Percentiles rank a stretch among this genome's conserved stretches.
phyloP scores from a whole-genome alignment of 2,888 invertebrate genomes.

The Scaptomyza reducta region DNA sequence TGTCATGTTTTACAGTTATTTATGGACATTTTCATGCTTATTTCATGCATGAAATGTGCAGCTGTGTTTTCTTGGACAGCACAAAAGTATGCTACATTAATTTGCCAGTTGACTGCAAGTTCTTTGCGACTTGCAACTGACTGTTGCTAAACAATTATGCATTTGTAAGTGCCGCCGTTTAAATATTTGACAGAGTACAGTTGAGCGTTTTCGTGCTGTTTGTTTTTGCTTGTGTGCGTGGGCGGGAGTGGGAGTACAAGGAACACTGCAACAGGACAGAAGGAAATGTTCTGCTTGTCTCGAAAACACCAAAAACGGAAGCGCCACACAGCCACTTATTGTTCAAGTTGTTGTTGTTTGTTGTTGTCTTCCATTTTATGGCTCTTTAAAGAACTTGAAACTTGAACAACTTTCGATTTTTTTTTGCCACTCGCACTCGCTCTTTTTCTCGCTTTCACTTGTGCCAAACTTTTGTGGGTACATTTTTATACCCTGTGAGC shows the following conservation, averaged over 20 bases:
- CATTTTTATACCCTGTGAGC: neutral
- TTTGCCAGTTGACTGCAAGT: slow-evolving; percentile 3
- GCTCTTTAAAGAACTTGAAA: slow-evolving; percentile 49
- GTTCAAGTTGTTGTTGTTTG: slow-evolving; percentile 41
- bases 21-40: slow-evolving; percentile 3
- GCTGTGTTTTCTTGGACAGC: slow-evolving; percentile 22
- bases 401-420: slow-evolving; percentile 52
- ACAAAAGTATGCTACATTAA: slow-evolving; percentile 47
- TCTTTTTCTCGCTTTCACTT: neutral
- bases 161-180: slow-evolving; percentile 46
- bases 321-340: slow-evolving; percentile 26
- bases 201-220: neutral
- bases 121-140: slow-evolving; percentile 6
- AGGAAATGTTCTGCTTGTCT: slow-evolving; percentile 32
- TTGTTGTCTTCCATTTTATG: slow-evolving; percentile 47
- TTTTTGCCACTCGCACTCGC: slow-evolving; percentile 1
- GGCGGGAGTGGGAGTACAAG: too few species aligned
- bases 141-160: slow-evolving; percentile 50
- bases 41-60: slow-evolving; percentile 1
- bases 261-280: neutral
- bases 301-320: slow-evolving; percentile 15
- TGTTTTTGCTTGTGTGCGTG: slow-evolving; percentile 26
- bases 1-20: too few species aligned
- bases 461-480: neutral
- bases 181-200: slow-evolving; percentile 58